These are phyloP conservation scores for Neomorphus geoffroyi DNA, from an alignment of 2,797 vertebrate genomes.

Conservation along the genomic window DNA sequence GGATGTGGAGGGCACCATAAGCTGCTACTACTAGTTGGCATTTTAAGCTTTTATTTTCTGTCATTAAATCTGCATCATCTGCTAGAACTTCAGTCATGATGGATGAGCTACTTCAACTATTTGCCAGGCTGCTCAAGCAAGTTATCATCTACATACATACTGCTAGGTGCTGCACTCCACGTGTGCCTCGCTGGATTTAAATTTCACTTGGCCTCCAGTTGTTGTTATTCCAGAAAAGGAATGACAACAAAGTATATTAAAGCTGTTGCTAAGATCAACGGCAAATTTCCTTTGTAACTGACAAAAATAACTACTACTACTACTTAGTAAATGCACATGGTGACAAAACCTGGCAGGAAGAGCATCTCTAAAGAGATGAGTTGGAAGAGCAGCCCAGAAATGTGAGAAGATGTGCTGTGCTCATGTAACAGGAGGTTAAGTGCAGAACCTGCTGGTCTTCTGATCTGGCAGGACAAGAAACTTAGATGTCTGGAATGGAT, in stretches of 20 bases:
- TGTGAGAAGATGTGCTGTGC: background rate
- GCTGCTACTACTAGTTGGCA: background rate
- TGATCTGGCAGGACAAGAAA: constrained; percentile 1
- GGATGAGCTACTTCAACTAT: background rate
- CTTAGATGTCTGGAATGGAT: constrained; percentile 1
- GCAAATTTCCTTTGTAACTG: background rate
- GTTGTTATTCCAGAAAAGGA: background rate
- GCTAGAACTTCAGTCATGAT: background rate
- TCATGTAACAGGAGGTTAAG: background rate
- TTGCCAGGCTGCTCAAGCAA: background rate
- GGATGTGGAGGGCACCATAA: background rate
- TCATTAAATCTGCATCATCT: constrained; percentile 32
- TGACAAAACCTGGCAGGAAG: background rate
- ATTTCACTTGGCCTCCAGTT: background rate
- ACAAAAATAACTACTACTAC: background rate
- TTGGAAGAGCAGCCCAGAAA: background rate
- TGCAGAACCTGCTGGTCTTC: background rate
- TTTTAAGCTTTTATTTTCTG: constrained; percentile 17
- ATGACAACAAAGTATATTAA: background rate
- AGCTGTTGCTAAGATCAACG: background rate
- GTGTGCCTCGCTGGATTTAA: background rate
- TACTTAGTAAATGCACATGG: background rate
- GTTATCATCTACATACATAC: background rate
- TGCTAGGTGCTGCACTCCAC: background rate
- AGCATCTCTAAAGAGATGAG: background rate